Percentiles rank a stretch among this genome's conserved stretches.
phyloP scores from a whole-genome alignment of 1,140 invertebrate species.

The Psilanteris sp. region DNA sequence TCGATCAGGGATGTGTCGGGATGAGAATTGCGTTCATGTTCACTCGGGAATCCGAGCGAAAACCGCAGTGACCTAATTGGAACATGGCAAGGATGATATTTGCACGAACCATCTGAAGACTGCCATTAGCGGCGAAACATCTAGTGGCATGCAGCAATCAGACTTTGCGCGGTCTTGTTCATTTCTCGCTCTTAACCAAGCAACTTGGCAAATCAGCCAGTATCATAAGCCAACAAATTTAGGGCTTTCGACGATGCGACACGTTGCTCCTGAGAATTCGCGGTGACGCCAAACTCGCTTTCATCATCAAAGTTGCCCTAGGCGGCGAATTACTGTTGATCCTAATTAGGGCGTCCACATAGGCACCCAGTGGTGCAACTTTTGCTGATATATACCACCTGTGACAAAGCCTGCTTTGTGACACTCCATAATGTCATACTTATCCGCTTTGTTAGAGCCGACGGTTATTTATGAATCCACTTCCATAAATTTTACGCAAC shows the following conservation, averaged over 20 bases:
- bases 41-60: not conserved
- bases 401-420: slow-evolving; percentile 40
- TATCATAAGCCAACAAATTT: slow-evolving; percentile 40
- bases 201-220: slow-evolving; percentile 34
- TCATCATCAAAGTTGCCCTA: slow-evolving; percentile 69
- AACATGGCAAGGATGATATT: slow-evolving; percentile 41
- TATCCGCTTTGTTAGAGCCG: slow-evolving; percentile 42
- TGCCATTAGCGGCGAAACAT: slow-evolving; percentile 41
- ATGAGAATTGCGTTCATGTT: slow-evolving; percentile 25
- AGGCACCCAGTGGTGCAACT: slow-evolving; percentile 58
- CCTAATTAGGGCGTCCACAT: slow-evolving; percentile 70
- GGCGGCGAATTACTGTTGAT: slow-evolving; percentile 70
- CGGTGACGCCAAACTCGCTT: slow-evolving; percentile 60
- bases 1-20: slow-evolving; percentile 23
- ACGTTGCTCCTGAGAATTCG: slow-evolving; percentile 39
- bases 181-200: slow-evolving; percentile 33
- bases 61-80: slow-evolving; percentile 38
- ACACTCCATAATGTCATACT: slow-evolving; percentile 38
- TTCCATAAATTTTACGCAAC: slow-evolving; percentile 27
- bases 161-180: slow-evolving; percentile 51
- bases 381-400: slow-evolving; percentile 27
- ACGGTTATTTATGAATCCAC: slow-evolving; percentile 39
- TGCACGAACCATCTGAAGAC: slow-evolving; percentile 38
- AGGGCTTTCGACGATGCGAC: not conserved
- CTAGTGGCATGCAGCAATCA: slow-evolving; percentile 50